phyloP scores from a whole-genome alignment of 2,888 invertebrate species.

The Mimachlamys varia region DNA sequence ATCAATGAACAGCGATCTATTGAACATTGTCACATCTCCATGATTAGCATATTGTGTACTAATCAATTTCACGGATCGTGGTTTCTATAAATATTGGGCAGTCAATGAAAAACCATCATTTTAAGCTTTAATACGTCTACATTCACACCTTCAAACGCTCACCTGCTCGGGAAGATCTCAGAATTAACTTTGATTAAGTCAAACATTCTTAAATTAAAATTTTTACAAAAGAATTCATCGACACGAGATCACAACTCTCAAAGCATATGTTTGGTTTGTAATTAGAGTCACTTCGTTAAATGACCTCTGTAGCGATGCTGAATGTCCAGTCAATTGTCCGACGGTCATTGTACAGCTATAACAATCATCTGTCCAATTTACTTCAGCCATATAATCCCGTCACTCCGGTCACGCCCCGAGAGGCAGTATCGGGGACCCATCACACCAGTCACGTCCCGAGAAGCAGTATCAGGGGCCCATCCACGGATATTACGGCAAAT shows the following conservation, averaged over 20 bases:
- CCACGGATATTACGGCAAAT: neutral
- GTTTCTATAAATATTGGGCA: neutral
- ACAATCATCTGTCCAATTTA: constrained; percentile 36
- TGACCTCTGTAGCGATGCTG: constrained; percentile 29
- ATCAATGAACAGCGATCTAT: neutral
- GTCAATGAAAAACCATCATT: constrained; percentile 6
- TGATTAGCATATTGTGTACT: constrained; percentile 34
- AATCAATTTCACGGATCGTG: constrained; percentile 22
- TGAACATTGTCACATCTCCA: neutral
- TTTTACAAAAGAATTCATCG: constrained; percentile 9
- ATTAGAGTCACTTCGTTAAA: constrained; percentile 31
- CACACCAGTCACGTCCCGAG: neutral
- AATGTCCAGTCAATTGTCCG: constrained; percentile 24
- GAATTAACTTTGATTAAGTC: constrained; percentile 33
- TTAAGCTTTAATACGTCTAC: neutral
- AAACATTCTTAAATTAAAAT: constrained; percentile 36
- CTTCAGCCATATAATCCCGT: constrained; percentile 24
- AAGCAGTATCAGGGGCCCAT: neutral
- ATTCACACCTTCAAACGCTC: constrained; percentile 24
- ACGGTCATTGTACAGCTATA: constrained; percentile 22
- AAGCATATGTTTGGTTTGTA: constrained; percentile 36
- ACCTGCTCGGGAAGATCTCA: neutral
- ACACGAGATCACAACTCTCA: neutral
- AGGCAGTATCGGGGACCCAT: neutral
- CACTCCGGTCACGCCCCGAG: neutral